Evolutionary conservation across 2,113 vertebrate species (phyloP).

Genomic region (Seriola quinqueradiata): DNA sequence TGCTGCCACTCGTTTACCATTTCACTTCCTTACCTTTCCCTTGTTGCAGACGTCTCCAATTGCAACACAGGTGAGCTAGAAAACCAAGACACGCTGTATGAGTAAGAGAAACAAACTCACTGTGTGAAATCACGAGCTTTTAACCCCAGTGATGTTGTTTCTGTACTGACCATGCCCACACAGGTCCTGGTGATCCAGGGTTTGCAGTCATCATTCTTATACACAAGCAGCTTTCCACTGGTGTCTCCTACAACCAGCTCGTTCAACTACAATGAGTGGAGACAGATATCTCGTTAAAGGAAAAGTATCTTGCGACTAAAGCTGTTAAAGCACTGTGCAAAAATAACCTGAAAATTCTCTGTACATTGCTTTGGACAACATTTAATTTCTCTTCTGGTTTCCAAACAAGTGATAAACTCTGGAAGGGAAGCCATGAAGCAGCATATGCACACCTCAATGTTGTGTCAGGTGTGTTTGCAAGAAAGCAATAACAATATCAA

Average conservation of each 20-base stretch:
- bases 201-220: conserved; percentile 94
- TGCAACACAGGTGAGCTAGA: conserved; percentile 94
- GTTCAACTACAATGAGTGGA: conserved; percentile 85
- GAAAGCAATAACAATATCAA: no score
- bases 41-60: conserved; percentile 96
- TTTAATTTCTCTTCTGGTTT: no score
- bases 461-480: no score
- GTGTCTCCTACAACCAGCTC: conserved; percentile 97
- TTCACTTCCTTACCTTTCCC: conserved; percentile 88
- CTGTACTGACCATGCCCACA: conserved; percentile 92
- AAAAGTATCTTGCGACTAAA: no score
- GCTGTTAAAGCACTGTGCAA: background rate
- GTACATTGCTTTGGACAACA: no score
- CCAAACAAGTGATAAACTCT: background rate
- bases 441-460: no score
- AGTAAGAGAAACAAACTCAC: background rate
- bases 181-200: conserved; percentile 92
- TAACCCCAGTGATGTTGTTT: background rate
- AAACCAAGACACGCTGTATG: background rate
- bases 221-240: conserved; percentile 91
- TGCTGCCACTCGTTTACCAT: accelerated
- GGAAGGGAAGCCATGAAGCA: background rate
- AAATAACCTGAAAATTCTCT: no score
- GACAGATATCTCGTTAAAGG: background rate
- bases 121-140: accelerated